Evolutionary conservation across 2,888 invertebrate species (phyloP).

Genomic region (Latrodectus hesperus): DNA sequence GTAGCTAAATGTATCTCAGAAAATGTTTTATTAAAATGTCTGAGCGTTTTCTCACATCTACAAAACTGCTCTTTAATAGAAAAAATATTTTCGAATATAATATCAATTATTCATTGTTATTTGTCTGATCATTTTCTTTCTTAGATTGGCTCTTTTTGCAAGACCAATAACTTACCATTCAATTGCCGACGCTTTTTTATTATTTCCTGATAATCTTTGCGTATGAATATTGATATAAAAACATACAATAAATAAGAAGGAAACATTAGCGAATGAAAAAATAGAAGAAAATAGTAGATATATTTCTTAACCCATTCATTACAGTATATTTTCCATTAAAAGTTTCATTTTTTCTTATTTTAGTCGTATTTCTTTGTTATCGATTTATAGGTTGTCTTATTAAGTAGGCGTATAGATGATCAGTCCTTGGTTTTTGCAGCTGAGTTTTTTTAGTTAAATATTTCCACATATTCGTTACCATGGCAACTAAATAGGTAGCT

Average conservation of each 20-base stretch:
- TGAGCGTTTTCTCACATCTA: too few species aligned
- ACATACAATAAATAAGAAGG: slow-evolving; percentile 18
- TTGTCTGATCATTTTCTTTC: background rate
- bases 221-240: slow-evolving; percentile 22
- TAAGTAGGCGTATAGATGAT: slow-evolving; percentile 25
- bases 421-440: slow-evolving; percentile 9
- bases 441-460: slow-evolving; percentile 45
- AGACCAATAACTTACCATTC: background rate
- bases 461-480: slow-evolving; percentile 42
- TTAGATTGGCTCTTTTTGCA: background rate
- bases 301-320: slow-evolving; percentile 59
- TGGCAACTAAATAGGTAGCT: slow-evolving; percentile 15
- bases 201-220: slow-evolving; percentile 35
- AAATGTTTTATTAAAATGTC: too few species aligned
- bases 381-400: slow-evolving; percentile 59
- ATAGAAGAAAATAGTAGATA: background rate
- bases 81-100: too few species aligned
- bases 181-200: slow-evolving; percentile 15
- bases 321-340: slow-evolving; percentile 40
- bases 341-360: background rate
- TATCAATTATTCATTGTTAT: background rate
- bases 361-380: slow-evolving; percentile 53
- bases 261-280: slow-evolving; percentile 21
- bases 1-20: too few species aligned
- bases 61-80: too few species aligned